phyloP scores from a whole-genome alignment of 1,140 invertebrate genomes.

The Brachionus angularis region DNA sequence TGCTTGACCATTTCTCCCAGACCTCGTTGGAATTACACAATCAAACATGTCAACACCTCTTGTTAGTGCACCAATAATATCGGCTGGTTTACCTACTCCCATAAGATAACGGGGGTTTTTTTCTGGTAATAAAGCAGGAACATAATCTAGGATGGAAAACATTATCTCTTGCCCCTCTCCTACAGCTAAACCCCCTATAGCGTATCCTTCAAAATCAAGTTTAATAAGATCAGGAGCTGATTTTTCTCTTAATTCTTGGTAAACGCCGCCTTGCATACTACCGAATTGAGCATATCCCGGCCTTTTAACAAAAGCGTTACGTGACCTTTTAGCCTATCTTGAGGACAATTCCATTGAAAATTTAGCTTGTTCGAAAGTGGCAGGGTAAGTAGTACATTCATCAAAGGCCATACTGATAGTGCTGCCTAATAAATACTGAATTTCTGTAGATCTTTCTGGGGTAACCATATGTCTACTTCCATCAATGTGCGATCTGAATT shows the following conservation, averaged over 20 bases:
- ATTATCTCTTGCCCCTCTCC: conserved; percentile 93
- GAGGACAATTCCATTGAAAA: conserved; percentile 65
- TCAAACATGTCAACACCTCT: conserved; percentile 97
- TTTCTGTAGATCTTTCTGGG: conserved; percentile 90
- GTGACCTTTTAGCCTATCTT: conserved; percentile 88
- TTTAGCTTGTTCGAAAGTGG: not conserved
- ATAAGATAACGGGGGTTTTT: conserved; percentile 91
- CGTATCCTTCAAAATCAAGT: conserved; percentile 84
- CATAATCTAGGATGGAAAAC: conserved; percentile 86
- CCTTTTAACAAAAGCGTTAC: conserved; percentile 73
- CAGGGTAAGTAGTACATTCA: not conserved
- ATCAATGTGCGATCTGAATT: conserved; percentile 88
- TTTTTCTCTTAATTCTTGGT: conserved; percentile 71
- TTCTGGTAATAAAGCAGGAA: conserved; percentile 77
- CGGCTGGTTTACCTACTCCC: conserved; percentile 86
- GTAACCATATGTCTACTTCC: conserved; percentile 64
- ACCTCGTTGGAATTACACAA: conserved; percentile 94
- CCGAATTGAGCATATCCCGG: conserved; percentile 87
- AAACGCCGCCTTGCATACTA: conserved; percentile 90
- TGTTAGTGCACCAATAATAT: conserved; percentile 92
- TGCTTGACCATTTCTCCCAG: conserved; percentile 69
- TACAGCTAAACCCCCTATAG: conserved; percentile 91
- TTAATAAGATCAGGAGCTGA: conserved; percentile 76
- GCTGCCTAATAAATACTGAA: conserved; percentile 84
- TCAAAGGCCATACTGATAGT: not conserved